Percentiles rank a stretch among this genome's conserved stretches.
Conservation (phyloP, 2,113 vertebrate genomes). For the Sialia sialis region DNA sequence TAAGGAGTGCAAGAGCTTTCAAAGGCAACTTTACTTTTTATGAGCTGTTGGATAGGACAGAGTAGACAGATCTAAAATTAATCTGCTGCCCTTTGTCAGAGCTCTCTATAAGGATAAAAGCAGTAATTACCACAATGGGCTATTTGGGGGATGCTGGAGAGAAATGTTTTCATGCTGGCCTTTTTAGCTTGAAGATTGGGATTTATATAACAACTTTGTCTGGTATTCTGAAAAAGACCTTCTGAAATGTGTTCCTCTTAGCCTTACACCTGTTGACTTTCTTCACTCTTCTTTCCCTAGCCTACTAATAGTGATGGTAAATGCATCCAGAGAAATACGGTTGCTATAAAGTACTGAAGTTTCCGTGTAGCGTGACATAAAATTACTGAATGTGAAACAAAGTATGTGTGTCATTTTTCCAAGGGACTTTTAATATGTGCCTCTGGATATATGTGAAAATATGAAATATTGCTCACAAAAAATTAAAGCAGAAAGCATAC, state of each 20-base stretch:
- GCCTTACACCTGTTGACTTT: constrained; percentile 46
- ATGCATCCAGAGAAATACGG: neutral
- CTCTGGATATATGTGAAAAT: constrained; percentile 35
- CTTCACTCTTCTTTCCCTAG: constrained; percentile 5
- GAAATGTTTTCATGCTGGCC: neutral
- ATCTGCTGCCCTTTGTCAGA: constrained; percentile 8
- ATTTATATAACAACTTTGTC: neutral
- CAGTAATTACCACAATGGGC: neutral
- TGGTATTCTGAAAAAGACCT: constrained; percentile 19
- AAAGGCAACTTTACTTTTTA: constrained; percentile 31
- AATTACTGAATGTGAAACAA: constrained; percentile 34
- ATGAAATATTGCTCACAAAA: neutral
- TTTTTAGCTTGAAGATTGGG: neutral
- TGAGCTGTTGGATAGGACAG: neutral
- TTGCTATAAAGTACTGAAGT: constrained; percentile 26
- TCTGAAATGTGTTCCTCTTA: constrained; percentile 37
- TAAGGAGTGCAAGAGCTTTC: neutral
- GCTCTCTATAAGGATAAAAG: neutral
- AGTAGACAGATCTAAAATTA: constrained; percentile 21
- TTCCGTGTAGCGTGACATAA: constrained; percentile 7
- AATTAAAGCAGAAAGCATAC: neutral
- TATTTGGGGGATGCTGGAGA: neutral
- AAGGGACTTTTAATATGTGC: constrained; percentile 13
- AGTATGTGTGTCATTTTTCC: constrained; percentile 44
- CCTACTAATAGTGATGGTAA: neutral